Conservation (phyloP, 1,140 invertebrate genomes). For the Oscheius sp. region DNA sequence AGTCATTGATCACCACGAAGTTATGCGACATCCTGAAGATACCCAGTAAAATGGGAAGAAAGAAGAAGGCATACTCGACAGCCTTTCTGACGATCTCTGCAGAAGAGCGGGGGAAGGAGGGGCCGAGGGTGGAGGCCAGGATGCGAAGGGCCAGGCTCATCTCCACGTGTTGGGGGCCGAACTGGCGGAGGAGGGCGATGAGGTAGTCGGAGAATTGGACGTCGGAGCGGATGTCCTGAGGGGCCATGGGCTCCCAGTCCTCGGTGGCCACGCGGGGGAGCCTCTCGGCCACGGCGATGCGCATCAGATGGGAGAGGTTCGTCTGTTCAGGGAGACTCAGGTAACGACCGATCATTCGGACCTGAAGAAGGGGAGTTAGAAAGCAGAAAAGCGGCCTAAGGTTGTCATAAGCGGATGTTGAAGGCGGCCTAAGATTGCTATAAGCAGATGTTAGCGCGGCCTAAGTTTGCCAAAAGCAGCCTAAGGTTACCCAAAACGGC, state of each 20-base stretch:
- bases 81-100: background rate
- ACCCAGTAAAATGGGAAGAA: no score
- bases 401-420: no score
- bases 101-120: background rate
- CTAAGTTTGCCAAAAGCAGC: no score
- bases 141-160: background rate
- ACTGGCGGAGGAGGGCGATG: constrained; percentile 3
- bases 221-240: constrained; percentile 16
- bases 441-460: no score
- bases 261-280: background rate
- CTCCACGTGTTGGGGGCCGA: constrained; percentile 21
- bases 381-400: no score
- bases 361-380: no score
- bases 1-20: no score
- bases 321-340: constrained; percentile 10
- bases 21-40: no score
- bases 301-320: background rate
- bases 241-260: constrained; percentile 11
- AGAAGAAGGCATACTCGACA: no score
- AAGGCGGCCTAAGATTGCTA: no score
- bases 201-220: constrained; percentile 16
- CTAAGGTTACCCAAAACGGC: no score
- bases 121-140: background rate
- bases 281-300: background rate
- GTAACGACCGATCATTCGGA: constrained; percentile 5